phyloP scores from a whole-genome alignment of 2,888 invertebrate genomes.

The Hydriomena furcata region DNA sequence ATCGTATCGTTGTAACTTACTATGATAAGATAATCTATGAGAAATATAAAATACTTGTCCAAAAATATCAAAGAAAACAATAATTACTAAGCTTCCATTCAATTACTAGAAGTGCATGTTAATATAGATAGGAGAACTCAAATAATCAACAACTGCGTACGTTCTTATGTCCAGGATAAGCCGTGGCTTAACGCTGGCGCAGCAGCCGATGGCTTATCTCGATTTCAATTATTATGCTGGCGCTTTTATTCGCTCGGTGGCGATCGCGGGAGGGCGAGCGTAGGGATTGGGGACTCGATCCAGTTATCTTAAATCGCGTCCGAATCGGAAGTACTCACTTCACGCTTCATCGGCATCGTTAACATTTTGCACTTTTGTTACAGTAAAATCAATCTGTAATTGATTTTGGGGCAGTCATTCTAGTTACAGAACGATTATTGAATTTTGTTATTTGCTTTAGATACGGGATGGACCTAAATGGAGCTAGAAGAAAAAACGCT shows the following conservation, averaged over 20 bases:
- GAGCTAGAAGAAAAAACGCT: conserved; percentile 98
- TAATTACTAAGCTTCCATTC: conserved; percentile 5
- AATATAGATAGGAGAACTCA: conserved; percentile 68
- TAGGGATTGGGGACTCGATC: conserved; percentile 65
- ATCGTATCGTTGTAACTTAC: no score
- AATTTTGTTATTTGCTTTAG: conserved; percentile 79
- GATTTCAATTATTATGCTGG: conserved; percentile 81
- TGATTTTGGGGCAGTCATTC: background rate
- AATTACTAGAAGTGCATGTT: conserved; percentile 54
- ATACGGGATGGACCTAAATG: conserved; percentile 97
- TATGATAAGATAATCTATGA: no score
- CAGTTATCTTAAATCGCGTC: conserved; percentile 73
- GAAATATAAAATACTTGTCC: no score
- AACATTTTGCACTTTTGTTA: conserved; percentile 27
- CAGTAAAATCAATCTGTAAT: conserved; percentile 1
- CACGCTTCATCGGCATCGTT: conserved; percentile 58
- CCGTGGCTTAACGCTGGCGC: conserved; percentile 71
- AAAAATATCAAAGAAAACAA: background rate
- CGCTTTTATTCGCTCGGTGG: conserved; percentile 73
- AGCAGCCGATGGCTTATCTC: conserved; percentile 79
- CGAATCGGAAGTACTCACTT: conserved; percentile 67
- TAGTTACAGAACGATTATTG: background rate
- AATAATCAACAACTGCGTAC: conserved; percentile 71
- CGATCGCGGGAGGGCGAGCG: conserved; percentile 55
- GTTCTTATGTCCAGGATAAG: conserved; percentile 72